These are phyloP conservation scores for Eupithecia exiguata DNA, from an alignment of 2,888 invertebrate genomes.

Conservation along the genomic window DNA sequence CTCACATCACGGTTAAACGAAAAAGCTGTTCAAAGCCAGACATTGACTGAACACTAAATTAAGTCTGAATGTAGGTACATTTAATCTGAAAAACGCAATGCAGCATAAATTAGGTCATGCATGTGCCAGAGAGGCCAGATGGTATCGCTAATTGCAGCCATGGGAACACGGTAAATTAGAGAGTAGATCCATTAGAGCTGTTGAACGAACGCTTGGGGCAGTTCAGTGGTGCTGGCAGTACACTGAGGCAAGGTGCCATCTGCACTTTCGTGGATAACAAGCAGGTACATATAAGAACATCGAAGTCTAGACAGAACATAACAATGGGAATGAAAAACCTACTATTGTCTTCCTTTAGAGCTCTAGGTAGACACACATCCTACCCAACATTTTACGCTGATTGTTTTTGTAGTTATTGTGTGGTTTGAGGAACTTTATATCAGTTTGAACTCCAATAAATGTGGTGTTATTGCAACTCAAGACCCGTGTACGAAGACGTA, in stretches of 20 bases:
- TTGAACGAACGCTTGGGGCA: not conserved
- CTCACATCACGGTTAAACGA: not conserved
- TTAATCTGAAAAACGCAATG: slow-evolving; percentile 7
- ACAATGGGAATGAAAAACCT: not conserved
- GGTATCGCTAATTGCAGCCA: slow-evolving; percentile 12
- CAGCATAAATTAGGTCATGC: slow-evolving; percentile 15
- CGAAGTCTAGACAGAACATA: not conserved
- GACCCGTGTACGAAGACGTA: too few species aligned
- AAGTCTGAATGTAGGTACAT: not conserved
- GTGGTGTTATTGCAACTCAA: too few species aligned
- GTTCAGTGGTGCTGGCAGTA: too few species aligned
- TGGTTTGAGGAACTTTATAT: too few species aligned
- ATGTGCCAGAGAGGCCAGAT: slow-evolving; percentile 12
- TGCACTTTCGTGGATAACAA: too few species aligned
- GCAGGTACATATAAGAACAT: not conserved
- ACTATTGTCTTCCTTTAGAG: too few species aligned
- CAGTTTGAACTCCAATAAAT: too few species aligned
- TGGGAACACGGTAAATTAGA: slow-evolving; percentile 9
- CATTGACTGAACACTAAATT: not conserved
- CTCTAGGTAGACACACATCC: too few species aligned
- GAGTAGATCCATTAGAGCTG: not conserved
- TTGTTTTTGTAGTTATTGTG: too few species aligned
- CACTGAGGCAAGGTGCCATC: not conserved
- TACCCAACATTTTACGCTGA: too few species aligned
- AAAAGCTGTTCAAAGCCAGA: not conserved